Conservation (phyloP, 2,888 invertebrate genomes). For the Dendrolimus houi region DNA sequence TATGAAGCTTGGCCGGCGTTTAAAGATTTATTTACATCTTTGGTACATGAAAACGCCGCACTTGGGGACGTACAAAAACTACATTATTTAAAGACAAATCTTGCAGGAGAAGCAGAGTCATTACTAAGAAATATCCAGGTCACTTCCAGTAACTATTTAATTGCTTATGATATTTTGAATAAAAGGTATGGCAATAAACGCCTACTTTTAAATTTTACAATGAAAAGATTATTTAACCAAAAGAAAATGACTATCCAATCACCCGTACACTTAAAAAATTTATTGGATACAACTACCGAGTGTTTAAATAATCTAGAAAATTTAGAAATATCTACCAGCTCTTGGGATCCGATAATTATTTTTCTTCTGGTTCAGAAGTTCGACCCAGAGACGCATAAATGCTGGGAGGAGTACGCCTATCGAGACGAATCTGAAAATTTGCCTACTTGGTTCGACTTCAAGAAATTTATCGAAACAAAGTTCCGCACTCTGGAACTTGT, state of each 20-base stretch:
- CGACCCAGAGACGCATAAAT: too few species aligned
- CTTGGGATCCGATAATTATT: conserved; percentile 8
- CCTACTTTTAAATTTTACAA: background rate
- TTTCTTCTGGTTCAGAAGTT: too few species aligned
- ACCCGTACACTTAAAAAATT: conserved; percentile 13
- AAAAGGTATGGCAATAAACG: conserved; percentile 7
- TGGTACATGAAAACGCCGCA: background rate
- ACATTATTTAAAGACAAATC: conserved; percentile 11
- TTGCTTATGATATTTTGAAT: conserved; percentile 14
- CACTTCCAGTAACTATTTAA: conserved; percentile 12
- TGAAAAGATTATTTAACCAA: conserved; percentile 2
- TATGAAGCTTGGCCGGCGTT: background rate
- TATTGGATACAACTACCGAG: conserved; percentile 19
- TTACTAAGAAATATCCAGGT: conserved; percentile 9
- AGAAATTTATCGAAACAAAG: too few species aligned
- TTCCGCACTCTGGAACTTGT: too few species aligned
- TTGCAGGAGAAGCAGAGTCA: conserved; percentile 11
- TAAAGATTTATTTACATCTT: background rate
- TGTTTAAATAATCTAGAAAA: conserved; percentile 13
- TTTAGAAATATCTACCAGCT: conserved; percentile 6
- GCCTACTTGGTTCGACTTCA: too few species aligned
- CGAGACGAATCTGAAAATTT: too few species aligned
- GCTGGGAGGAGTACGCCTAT: too few species aligned
- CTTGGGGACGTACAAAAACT: background rate
- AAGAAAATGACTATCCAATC: conserved; percentile 11